Evolutionary conservation across 2,888 invertebrate species (phyloP).

Genomic region (Galeopsomyia nigrocyanea): DNA sequence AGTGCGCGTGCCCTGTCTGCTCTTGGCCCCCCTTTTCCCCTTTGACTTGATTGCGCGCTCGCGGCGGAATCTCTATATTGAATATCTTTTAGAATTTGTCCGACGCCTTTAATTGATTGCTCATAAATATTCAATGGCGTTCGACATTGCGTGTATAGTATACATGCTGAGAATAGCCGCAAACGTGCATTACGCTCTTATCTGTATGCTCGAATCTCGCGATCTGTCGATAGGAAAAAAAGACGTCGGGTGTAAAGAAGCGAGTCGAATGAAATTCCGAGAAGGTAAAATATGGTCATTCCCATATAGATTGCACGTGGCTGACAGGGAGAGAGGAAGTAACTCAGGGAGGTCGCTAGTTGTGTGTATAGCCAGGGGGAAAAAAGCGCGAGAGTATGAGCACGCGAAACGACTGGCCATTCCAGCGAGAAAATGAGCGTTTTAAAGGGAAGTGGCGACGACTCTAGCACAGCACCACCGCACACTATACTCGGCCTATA

Average conservation of each 20-base stretch:
- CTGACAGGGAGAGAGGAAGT: no score
- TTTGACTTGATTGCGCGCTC: slow-evolving; percentile 21
- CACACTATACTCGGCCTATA: slow-evolving; percentile 47
- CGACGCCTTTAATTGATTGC: slow-evolving; percentile 1
- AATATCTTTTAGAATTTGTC: slow-evolving; percentile 7
- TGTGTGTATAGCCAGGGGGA: no score
- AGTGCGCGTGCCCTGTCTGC: neutral
- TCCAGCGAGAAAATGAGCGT: slow-evolving; percentile 53
- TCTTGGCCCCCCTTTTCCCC: neutral
- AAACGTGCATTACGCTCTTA: neutral
- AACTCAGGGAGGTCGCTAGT: no score
- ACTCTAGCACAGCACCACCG: slow-evolving; percentile 25
- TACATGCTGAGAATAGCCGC: neutral
- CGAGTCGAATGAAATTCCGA: slow-evolving; percentile 33
- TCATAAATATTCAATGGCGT: neutral
- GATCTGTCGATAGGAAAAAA: no score
- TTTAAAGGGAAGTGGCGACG: slow-evolving; percentile 51
- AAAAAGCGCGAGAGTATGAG: no score
- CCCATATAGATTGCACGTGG: slow-evolving; percentile 24
- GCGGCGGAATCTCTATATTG: slow-evolving; percentile 19
- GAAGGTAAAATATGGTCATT: slow-evolving; percentile 27
- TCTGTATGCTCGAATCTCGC: neutral
- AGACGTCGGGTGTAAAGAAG: no score
- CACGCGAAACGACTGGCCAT: slow-evolving; percentile 35
- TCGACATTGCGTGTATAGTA: neutral